These are phyloP conservation scores for Aspidoscelis tigris DNA, from an alignment of 2,113 vertebrate species.

Conservation along the genomic window DNA sequence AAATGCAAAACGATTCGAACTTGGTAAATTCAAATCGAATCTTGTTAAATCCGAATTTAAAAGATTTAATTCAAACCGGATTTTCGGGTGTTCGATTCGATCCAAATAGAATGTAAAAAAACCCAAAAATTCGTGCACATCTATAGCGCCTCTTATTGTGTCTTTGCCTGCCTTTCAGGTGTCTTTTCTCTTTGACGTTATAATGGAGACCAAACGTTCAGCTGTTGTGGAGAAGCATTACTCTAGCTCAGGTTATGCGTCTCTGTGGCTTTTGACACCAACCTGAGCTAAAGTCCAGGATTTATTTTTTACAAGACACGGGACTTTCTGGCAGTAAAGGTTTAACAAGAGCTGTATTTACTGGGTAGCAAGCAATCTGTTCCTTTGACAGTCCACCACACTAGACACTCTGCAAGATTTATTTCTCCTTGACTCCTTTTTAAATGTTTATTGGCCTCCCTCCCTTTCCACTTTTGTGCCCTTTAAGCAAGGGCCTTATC, in stretches of 20 bases:
- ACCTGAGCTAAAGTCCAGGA: constrained; percentile 3
- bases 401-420: neutral
- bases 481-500: neutral
- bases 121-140: no score
- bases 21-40: no score
- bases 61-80: no score
- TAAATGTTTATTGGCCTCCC: neutral
- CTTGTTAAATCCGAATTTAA: no score
- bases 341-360: constrained; percentile 3
- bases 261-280: neutral
- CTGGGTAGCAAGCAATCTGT: constrained; percentile 10
- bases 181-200: constrained; percentile 1
- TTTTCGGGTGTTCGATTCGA: no score
- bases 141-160: no score
- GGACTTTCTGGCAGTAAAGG: neutral
- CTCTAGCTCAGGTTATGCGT: neutral
- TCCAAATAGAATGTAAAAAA: no score
- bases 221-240: neutral
- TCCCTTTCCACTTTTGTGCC: neutral
- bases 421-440: neutral
- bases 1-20: no score
- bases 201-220: neutral
- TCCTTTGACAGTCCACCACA: neutral
- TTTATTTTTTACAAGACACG: neutral
- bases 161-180: neutral